These are phyloP conservation scores for Callospermophilus lateralis DNA, from an alignment of 2,113 vertebrate species.

Conservation along the genomic window DNA sequence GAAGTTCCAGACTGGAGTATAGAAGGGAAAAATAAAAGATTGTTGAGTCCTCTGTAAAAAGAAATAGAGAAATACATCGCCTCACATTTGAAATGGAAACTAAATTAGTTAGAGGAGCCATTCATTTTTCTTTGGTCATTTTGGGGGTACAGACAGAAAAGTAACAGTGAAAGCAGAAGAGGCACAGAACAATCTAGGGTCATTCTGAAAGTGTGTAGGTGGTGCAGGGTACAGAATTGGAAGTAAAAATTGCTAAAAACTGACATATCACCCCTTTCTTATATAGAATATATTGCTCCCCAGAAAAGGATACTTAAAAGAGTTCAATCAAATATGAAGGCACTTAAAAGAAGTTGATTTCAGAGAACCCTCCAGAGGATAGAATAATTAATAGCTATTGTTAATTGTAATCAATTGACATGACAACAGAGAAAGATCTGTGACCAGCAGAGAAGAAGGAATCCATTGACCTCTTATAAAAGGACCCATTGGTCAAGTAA, in stretches of 20 bases:
- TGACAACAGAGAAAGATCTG: slow-evolving; percentile 73
- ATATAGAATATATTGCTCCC: background rate
- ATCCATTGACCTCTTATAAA: slow-evolving; percentile 65
- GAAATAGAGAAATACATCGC: background rate
- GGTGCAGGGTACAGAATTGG: background rate
- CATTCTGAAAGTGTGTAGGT: background rate
- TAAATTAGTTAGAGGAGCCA: background rate
- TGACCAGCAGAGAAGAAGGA: slow-evolving; percentile 48
- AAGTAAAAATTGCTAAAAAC: background rate
- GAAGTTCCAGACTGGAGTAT: background rate
- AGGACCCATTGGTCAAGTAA: slow-evolving; percentile 49
- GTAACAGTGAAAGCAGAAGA: accelerated
- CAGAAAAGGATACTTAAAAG: background rate
- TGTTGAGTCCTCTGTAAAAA: background rate
- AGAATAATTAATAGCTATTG: slow-evolving; percentile 79
- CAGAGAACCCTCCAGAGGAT: slow-evolving; percentile 12
- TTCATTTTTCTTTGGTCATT: background rate
- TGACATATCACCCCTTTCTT: background rate
- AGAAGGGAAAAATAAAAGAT: background rate
- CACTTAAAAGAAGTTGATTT: slow-evolving; percentile 68
- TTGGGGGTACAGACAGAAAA: background rate
- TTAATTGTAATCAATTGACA: slow-evolving; percentile 77
- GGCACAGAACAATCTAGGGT: background rate
- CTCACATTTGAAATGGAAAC: background rate
- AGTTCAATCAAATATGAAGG: slow-evolving; percentile 41